Conservation (phyloP, 2,888 invertebrate genomes). For the Scrobipalpa costella region DNA sequence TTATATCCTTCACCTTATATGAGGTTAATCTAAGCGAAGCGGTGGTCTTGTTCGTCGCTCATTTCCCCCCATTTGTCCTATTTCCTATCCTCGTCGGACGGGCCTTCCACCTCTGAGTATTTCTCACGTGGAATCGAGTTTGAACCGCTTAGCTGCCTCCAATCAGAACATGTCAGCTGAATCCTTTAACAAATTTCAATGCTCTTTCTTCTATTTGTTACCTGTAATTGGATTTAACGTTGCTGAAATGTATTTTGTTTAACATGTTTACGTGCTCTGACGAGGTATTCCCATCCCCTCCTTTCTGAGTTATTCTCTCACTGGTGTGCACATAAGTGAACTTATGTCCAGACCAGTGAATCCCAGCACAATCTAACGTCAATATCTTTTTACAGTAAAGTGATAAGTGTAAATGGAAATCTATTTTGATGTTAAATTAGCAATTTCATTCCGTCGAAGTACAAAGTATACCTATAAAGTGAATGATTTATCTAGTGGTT, state of each 20-base stretch:
- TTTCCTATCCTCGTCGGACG: constrained; percentile 70
- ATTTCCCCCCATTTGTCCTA: constrained; percentile 58
- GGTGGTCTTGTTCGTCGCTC: constrained; percentile 66
- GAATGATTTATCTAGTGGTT: constrained; percentile 45
- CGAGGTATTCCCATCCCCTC: constrained; percentile 61
- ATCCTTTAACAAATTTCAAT: background rate
- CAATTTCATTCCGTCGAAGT: constrained; percentile 71
- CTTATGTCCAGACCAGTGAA: constrained; percentile 70
- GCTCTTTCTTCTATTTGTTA: too few species aligned
- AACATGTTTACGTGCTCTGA: constrained; percentile 53
- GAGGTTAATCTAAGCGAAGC: constrained; percentile 64
- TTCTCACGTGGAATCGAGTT: constrained; percentile 71
- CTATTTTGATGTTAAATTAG: constrained; percentile 70
- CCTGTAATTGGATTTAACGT: too few species aligned
- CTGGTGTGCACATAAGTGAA: constrained; percentile 68
- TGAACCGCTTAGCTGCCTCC: constrained; percentile 79
- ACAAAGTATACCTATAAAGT: constrained; percentile 68
- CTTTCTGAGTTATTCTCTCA: constrained; percentile 37
- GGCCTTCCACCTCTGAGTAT: constrained; percentile 80
- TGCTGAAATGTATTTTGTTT: too few species aligned
- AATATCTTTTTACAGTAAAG: constrained; percentile 59
- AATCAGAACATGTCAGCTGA: constrained; percentile 53
- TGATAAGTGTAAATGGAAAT: constrained; percentile 64
- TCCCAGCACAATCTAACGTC: constrained; percentile 37
- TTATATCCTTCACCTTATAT: background rate